phyloP scores from a whole-genome alignment of 2,797 vertebrate genomes.

The Thaleichthys pacificus region DNA sequence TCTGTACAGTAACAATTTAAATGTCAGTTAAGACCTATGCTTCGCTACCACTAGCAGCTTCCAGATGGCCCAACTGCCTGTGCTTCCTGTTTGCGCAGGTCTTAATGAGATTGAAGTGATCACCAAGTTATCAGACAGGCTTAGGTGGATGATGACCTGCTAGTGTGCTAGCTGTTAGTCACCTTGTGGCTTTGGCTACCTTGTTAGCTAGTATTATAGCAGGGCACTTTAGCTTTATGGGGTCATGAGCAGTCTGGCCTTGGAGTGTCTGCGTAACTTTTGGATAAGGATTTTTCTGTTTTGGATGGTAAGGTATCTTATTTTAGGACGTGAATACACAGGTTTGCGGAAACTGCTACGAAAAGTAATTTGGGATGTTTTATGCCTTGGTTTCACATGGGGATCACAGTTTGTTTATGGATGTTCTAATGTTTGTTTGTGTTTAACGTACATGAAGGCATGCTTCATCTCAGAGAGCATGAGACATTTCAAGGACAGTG shows the following conservation, averaged over 20 bases:
- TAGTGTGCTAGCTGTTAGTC: constrained; percentile 46
- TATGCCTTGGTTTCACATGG: too few species aligned
- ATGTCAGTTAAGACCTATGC: not conserved
- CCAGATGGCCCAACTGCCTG: not conserved
- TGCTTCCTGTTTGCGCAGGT: not conserved
- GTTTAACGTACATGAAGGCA: too few species aligned
- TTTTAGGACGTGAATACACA: not conserved
- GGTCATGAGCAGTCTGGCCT: constrained; percentile 47
- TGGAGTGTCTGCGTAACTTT: constrained; percentile 24
- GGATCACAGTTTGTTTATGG: too few species aligned
- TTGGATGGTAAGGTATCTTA: not conserved
- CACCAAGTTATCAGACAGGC: constrained; percentile 32
- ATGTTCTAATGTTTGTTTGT: too few species aligned
- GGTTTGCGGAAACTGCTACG: too few species aligned
- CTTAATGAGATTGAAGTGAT: constrained; percentile 29
- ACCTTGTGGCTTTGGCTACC: constrained; percentile 55
- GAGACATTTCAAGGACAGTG: too few species aligned
- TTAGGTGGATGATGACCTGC: constrained; percentile 44
- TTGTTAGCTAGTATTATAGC: constrained; percentile 47
- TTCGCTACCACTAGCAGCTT: too few species aligned
- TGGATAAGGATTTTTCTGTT: not conserved
- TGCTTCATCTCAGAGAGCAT: too few species aligned
- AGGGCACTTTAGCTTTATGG: constrained; percentile 52
- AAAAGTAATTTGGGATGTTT: too few species aligned
- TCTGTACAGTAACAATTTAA: not conserved